These are phyloP conservation scores for Rhamnusium bicolor DNA, from an alignment of 2,888 invertebrate genomes.

Conservation along the genomic window DNA sequence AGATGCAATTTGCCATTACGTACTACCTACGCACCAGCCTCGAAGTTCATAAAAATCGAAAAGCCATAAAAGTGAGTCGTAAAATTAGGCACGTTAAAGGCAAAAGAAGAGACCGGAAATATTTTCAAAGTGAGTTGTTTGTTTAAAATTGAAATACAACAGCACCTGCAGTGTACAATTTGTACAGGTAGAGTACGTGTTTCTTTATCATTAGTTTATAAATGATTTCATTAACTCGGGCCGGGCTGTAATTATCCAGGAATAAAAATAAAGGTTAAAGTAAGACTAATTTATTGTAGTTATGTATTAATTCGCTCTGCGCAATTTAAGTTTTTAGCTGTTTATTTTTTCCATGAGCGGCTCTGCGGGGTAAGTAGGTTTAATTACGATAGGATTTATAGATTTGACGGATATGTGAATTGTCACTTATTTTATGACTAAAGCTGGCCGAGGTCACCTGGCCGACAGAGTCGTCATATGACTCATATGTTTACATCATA, in stretches of 20 bases:
- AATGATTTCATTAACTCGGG: not conserved
- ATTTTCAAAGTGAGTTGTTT: no score
- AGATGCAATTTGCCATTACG: not conserved
- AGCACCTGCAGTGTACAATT: not conserved
- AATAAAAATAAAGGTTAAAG: not conserved
- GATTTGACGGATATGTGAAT: no score
- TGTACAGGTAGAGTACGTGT: not conserved
- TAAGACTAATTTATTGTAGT: not conserved
- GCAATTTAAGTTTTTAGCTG: not conserved
- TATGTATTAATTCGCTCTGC: not conserved
- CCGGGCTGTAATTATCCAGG: not conserved
- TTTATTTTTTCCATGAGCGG: not conserved
- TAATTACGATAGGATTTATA: no score
- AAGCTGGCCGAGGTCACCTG: no score
- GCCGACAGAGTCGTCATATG: no score
- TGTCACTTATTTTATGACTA: no score
- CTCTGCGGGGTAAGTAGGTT: no score
- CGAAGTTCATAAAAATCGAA: not conserved
- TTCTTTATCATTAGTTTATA: not conserved
- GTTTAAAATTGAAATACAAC: not conserved
- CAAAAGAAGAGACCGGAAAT: not conserved
- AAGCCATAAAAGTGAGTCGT: not conserved
- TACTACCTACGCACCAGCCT: not conserved
- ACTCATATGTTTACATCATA: no score
- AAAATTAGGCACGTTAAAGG: not conserved